Evolutionary conservation across 2,797 vertebrate genomes (phyloP).

Genomic region (Sebastes taczanowskii): DNA sequence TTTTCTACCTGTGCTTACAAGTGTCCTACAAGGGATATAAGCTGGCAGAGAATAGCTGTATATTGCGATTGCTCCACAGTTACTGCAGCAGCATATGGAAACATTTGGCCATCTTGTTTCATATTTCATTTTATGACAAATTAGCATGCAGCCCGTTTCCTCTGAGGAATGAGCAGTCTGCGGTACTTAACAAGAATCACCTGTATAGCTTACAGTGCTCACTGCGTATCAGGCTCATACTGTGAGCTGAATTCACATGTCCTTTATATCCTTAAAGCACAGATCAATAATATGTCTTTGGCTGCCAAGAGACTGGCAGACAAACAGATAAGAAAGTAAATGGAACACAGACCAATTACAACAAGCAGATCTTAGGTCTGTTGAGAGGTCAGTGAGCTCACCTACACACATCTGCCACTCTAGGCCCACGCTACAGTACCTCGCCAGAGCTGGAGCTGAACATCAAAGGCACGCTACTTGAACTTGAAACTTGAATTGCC

Average conservation of each 20-base stretch:
- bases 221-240: neutral
- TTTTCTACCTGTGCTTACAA: conserved; percentile 43
- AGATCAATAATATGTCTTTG: conserved; percentile 65
- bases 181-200: conserved; percentile 50
- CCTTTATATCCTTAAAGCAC: conserved; percentile 57
- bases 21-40: conserved; percentile 18
- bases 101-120: conserved; percentile 38
- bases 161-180: conserved; percentile 23
- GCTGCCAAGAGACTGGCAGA: conserved; percentile 55
- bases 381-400: conserved; percentile 66
- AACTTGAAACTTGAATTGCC: conserved; percentile 56
- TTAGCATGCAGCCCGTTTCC: conserved; percentile 31
- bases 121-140: conserved; percentile 47
- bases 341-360: conserved; percentile 70
- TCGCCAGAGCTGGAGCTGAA: conserved; percentile 23
- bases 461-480: conserved; percentile 50
- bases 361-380: conserved; percentile 59
- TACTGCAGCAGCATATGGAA: conserved; percentile 32
- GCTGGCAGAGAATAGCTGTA: conserved; percentile 19
- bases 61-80: neutral
- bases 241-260: conserved; percentile 43
- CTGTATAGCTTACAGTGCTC: conserved; percentile 25
- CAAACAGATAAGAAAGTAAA: conserved; percentile 62
- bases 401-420: conserved; percentile 64
- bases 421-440: conserved; percentile 9